phyloP scores from a whole-genome alignment of 2,888 invertebrate genomes.

The Drosophila lacicola region DNA sequence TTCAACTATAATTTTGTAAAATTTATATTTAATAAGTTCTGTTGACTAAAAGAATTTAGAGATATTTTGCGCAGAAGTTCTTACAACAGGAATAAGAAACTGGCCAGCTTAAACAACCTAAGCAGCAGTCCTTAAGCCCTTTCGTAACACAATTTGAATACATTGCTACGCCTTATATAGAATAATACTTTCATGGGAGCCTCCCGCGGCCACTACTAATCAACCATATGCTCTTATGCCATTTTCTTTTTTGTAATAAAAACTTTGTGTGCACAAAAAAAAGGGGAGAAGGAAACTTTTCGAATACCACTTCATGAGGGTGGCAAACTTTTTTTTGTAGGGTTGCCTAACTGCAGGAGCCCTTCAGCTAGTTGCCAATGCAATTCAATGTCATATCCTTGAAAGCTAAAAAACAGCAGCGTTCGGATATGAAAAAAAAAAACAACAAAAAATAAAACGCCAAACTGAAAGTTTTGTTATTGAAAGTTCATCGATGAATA shows the following conservation, averaged over 20 bases:
- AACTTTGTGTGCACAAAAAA: constrained; percentile 31
- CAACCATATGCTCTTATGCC: constrained; percentile 18
- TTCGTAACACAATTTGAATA: background rate
- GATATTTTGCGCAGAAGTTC: no score
- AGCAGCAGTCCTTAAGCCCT: no score
- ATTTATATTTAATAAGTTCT: no score
- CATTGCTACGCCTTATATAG: background rate
- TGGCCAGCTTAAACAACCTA: no score
- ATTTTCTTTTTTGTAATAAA: constrained; percentile 42
- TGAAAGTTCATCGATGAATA: constrained; percentile 80
- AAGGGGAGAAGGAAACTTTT: constrained; percentile 22
- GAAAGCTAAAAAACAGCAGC: constrained; percentile 56
- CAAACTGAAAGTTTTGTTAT: constrained; percentile 75
- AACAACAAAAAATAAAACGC: constrained; percentile 14
- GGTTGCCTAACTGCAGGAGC: constrained; percentile 46
- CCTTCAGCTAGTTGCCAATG: constrained; percentile 63
- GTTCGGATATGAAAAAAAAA: constrained; percentile 16
- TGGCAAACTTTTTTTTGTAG: constrained; percentile 31
- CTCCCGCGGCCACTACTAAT: constrained; percentile 31
- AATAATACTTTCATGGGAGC: constrained; percentile 4
- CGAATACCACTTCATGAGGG: constrained; percentile 28
- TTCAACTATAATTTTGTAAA: no score
- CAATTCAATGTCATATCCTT: constrained; percentile 80
- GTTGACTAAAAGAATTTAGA: no score
- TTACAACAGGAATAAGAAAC: no score